These are phyloP conservation scores for Antrozous pallidus DNA, from an alignment of 2,797 vertebrate genomes.

Conservation along the genomic window DNA sequence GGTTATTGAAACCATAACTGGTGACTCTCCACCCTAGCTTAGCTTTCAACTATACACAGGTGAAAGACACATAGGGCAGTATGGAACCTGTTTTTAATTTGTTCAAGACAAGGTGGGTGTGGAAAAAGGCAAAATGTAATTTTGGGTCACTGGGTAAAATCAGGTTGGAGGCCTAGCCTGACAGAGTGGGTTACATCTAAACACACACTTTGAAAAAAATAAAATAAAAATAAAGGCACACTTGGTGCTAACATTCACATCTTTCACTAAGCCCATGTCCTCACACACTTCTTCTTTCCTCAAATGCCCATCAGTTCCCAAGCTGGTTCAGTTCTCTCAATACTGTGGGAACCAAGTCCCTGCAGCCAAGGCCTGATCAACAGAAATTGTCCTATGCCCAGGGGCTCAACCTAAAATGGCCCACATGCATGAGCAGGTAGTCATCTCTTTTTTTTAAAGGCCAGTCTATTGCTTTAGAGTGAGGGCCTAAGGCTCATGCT, in stretches of 20 bases:
- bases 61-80: neutral
- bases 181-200: slow-evolving; percentile 8
- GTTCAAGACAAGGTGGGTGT: neutral
- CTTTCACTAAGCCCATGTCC: neutral
- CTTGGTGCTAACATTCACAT: neutral
- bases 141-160: slow-evolving; percentile 38
- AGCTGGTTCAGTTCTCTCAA: slow-evolving; percentile 7
- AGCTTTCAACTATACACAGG: neutral
- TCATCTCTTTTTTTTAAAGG: neutral
- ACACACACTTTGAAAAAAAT: neutral
- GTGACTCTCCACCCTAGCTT: neutral
- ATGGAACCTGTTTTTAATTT: slow-evolving; percentile 8
- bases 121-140: slow-evolving; percentile 22
- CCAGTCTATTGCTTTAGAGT: neutral
- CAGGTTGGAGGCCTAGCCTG: neutral
- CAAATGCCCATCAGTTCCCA: neutral
- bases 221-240: too few relatives aligned
- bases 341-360: neutral
- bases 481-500: neutral
- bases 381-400: neutral
- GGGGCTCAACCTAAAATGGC: neutral
- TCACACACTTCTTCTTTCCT: neutral
- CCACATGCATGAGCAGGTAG: neutral
- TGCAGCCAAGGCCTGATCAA: neutral
- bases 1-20: neutral